These are phyloP conservation scores for Cylindroiulus punctatus DNA, from an alignment of 2,888 invertebrate species.

Conservation along the genomic window DNA sequence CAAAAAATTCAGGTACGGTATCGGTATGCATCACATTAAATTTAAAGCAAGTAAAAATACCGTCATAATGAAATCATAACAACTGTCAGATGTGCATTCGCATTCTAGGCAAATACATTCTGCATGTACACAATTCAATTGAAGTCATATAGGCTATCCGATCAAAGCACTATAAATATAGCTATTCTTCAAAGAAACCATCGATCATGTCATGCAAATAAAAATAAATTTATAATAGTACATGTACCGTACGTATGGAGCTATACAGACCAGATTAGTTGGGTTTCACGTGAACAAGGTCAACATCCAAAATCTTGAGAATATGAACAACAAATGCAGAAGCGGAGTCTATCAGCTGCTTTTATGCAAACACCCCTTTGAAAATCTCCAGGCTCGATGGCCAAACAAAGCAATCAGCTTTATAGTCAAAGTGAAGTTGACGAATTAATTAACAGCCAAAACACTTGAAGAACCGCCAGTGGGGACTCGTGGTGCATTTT, in stretches of 20 bases:
- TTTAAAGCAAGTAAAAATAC: too few relatives aligned
- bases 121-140: too few relatives aligned
- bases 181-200: too few relatives aligned
- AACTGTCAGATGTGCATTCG: too few relatives aligned
- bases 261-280: background rate
- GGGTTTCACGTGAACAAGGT: background rate
- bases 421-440: background rate
- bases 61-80: too few relatives aligned
- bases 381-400: background rate
- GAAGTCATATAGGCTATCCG: too few relatives aligned
- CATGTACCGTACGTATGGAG: background rate
- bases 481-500: background rate
- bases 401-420: slow-evolving; percentile 10
- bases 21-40: too few relatives aligned
- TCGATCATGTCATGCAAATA: too few relatives aligned
- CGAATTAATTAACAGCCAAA: background rate
- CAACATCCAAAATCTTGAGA: slow-evolving; percentile 8
- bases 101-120: too few relatives aligned
- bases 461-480: background rate
- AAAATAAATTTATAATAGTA: background rate
- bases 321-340: background rate
- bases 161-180: too few relatives aligned
- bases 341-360: slow-evolving; percentile 21
- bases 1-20: too few relatives aligned
- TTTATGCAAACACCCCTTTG: slow-evolving; percentile 12